Conservation (phyloP, 2,113 vertebrate genomes). For the Ornithorhynchus anatinus region DNA sequence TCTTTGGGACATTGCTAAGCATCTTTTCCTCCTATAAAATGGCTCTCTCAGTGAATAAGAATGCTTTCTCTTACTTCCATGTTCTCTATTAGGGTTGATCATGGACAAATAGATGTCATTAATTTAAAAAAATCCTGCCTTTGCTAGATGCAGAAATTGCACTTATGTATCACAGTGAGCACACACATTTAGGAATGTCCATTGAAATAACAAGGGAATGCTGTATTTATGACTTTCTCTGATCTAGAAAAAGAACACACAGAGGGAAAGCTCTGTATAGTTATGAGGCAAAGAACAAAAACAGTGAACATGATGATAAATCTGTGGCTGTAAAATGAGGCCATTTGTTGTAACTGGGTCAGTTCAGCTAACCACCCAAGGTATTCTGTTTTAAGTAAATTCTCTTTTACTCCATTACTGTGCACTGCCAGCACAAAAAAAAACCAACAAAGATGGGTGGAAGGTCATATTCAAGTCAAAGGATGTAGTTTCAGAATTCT, state of each 20-base stretch:
- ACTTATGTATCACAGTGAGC: background rate
- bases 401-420: background rate
- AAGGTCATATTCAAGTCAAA: background rate
- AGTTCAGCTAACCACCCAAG: background rate
- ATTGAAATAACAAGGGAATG: conserved; percentile 51
- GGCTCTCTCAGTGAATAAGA: conserved; percentile 8
- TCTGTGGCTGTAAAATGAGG: background rate
- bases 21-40: conserved; percentile 14
- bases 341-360: background rate
- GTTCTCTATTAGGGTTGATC: conserved; percentile 3
- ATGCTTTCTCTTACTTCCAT: conserved; percentile 31
- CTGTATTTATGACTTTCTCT: conserved; percentile 14
- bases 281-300: background rate
- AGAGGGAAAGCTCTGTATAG: background rate
- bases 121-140: conserved; percentile 49
- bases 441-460: background rate
- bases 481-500: background rate
- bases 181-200: conserved; percentile 36
- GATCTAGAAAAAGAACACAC: background rate
- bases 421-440: background rate
- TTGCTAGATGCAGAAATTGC: conserved; percentile 21
- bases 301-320: background rate
- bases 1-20: conserved; percentile 22
- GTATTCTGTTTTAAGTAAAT: background rate
- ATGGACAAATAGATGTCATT: conserved; percentile 27